These are phyloP conservation scores for Folsomia candida DNA, from an alignment of 2,888 invertebrate species.

Conservation along the genomic window DNA sequence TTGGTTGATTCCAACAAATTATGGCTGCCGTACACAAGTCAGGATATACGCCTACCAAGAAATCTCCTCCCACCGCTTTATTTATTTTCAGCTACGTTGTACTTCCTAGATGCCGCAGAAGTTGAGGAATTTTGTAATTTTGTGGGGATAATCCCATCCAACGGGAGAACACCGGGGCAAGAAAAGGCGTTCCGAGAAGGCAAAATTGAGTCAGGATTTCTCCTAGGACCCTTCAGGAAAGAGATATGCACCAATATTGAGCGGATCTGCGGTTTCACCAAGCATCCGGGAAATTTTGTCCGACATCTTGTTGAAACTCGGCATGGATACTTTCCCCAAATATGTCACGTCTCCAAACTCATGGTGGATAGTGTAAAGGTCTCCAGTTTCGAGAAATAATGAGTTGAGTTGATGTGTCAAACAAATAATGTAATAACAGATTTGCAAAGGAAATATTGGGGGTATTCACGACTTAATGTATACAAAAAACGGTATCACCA, in stretches of 20 bases:
- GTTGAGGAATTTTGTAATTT: neutral
- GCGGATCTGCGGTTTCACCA: neutral
- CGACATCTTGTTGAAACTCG: neutral
- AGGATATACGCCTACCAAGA: neutral
- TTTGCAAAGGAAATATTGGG: no score
- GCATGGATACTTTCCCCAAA: constrained; percentile 4
- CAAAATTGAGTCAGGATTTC: neutral
- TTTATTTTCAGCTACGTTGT: neutral
- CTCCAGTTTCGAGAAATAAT: neutral
- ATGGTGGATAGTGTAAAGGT: neutral
- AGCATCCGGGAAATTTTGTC: neutral
- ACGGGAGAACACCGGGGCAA: neutral
- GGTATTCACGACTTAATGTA: no score
- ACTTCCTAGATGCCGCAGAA: neutral
- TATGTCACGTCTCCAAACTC: neutral
- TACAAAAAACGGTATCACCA: no score
- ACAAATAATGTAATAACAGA: no score
- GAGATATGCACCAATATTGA: neutral
- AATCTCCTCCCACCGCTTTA: neutral
- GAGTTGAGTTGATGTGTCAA: no score
- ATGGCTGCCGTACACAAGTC: neutral
- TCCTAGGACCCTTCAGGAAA: neutral
- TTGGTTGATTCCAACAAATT: neutral
- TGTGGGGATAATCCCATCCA: neutral
- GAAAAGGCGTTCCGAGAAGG: neutral